Base-by-base conservation (phyloP, 2,888 invertebrate species). In the Machimus atricapillus region DNA sequence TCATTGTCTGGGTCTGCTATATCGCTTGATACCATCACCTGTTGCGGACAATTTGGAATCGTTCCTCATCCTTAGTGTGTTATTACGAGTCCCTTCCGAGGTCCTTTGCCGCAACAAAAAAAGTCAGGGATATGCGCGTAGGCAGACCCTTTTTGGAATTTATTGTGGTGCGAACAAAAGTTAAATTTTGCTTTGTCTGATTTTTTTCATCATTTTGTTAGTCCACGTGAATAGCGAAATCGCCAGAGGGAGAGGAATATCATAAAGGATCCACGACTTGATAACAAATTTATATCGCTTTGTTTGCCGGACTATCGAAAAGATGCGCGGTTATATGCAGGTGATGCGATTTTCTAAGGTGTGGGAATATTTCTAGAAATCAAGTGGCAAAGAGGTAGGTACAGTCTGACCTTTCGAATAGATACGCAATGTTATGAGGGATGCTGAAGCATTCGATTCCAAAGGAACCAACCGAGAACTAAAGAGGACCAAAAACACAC, bases 11-110 rank as follows among this genome's bases (percentile, higher is more conserved):
- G 34, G 27, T 58, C 56, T 58, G 58, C 43, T 79, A 56, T 66
- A 77, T 86, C 52, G 76, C 43, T 77, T 86, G 88, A 88, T 89
- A 89, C 87, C 88, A 89, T 89, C 90, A 90, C 90, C 90, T 90
- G 90, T 90, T 89, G 88, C 83, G 83, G 73, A 58, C 66, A 66
- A 66, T 66, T 66, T n/a, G 14, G 66, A 83, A 83, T 83, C 83
- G 83, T 19, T 83, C n/a, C 52, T 81, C 81, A 66, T 40, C 52
- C 52, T 31, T 19, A 58, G 34, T 82, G 58, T 83, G 66, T 83
- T 83, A 83, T 83, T 66, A 83, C 12, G 83, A 66, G 58, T 83
- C 83, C 83, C 66, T 83, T 83, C 66, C 40, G 66, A 66, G 73
- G 83, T 83, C 40, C 73, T 66, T 52, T 58, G 66, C 66, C 19